Base-by-base conservation (phyloP, 1,140 invertebrate species). In the Aradophagus sp. region DNA sequence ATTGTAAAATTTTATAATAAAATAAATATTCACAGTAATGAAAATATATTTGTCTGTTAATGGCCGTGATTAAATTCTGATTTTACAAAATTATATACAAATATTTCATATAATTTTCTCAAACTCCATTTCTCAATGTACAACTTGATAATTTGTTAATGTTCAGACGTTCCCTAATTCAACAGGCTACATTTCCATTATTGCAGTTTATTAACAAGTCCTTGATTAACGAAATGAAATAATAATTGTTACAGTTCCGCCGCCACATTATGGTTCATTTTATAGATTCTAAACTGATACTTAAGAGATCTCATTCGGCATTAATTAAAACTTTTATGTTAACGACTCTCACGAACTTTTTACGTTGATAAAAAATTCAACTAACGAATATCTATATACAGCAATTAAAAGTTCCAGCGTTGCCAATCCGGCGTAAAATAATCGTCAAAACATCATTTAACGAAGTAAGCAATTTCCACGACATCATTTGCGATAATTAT, bases 241-340 rank as follows among this genome's bases (percentile, higher is more conserved):
- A 16, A 32, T 35, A 1, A 20, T 50, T 39, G 17, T 8, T n/a
- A n/a, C n/a, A n/a, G n/a, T n/a, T n/a, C n/a, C n/a, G n/a, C n/a
- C n/a, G n/a, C n/a, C n/a, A n/a, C n/a, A 13, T 5, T 15, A 10
- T 10, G 16, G 2, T 47, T 5, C 16, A 29, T 10, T 8, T 41
- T 12, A 19, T 12, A 6, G 23, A 35, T 42, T 50, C 16, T 11
- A 26, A 29, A 12, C 31, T 39, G 39, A 47, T 45, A 39, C 32
- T 63, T 47, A 15, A 31, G 26, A 11, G n/a, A 53, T 26, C 20
- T 16, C 26, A 53, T 39, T 53, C 26, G 3, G 11, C 15, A 39
- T 50, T 45, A 53, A 63, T 65, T 65, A 65, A 65, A 65, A 65
- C 41, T 65, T 65, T 55, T 48, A 23, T 35, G 17, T 16, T 5